Evolutionary conservation across 2,113 vertebrate genomes (phyloP), one percentile per base, ranked within the genome.

Genomic region (Hemiprocne comata): DNA sequence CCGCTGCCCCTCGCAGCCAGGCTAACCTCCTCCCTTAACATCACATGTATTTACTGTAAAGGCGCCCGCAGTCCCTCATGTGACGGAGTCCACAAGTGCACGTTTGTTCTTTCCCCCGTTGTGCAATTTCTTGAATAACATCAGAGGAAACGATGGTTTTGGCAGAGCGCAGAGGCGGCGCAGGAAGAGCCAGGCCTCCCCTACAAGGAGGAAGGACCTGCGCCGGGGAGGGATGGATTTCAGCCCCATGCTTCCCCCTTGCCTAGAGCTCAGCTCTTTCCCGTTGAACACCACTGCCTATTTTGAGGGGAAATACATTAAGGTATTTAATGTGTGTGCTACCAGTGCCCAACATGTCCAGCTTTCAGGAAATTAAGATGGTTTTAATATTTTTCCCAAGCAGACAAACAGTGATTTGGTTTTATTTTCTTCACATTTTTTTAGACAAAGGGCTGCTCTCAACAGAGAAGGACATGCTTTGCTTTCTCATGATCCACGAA

Each of bases 111-210:
- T 64, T 54, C 90, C 94, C 75, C 48, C 0, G 0, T 96, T 95
- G 88, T 75, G 87, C 89, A 97, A 96, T 42, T 73, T 36, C 42
- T 70, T 33, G 81, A 67, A 81, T 87, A 92, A 72, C 77, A 94
- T 89, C 80, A 95, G 89, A 95, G 90, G 97, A 97, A 96, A 36
- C 1, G 50, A 53, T 6, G 69, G 90, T 26, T 50, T 29, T 20
- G 92, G 90, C 94, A 93, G 95, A 80, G 85, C 17, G 18, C 8
- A 40, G 83, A 58, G 77, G 74, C 81, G 3, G 74, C 2, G 26
- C 17, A 31, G 93, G 80, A 85, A 82, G 78, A 81, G 90, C 66
- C 48, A 26, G 31, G 28, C 11, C 44, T n/a, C 15, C 29, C 44
- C 29, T 6, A 65, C 26, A 38, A 42, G 46, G 9, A 75, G 44